Percentiles rank a stretch among this genome's conserved stretches.
Evolutionary conservation across 2,888 invertebrate genomes (phyloP).

Genomic region (Cyclophora punctaria): DNA sequence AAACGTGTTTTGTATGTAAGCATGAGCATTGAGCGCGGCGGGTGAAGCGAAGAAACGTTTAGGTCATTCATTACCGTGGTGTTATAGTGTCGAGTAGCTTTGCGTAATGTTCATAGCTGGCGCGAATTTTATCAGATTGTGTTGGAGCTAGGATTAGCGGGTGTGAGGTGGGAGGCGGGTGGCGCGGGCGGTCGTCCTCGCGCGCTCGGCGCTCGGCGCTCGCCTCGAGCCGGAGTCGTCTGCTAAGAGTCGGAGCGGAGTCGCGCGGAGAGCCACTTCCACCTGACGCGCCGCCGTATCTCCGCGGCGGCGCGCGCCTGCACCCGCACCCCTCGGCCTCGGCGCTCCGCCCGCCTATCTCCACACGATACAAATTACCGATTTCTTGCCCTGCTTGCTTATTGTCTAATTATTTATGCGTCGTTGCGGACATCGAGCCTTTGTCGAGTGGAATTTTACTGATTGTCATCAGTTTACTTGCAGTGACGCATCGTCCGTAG

Average conservation of each 20-base stretch:
- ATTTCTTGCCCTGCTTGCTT: conserved; percentile 71
- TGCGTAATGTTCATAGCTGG: conserved; percentile 73
- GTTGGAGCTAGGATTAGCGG: conserved; percentile 69
- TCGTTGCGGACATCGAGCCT: conserved; percentile 55
- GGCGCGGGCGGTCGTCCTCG: conserved; percentile 52
- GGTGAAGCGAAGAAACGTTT: conserved; percentile 38
- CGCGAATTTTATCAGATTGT: conserved; percentile 75
- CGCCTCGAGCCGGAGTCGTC: conserved; percentile 25
- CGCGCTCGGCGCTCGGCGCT: conserved; percentile 52
- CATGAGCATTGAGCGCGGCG: conserved; percentile 14
- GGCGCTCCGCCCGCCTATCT: conserved; percentile 60
- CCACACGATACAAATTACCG: conserved; percentile 69
- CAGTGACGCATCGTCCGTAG: conserved; percentile 58
- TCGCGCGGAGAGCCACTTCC: conserved; percentile 54
- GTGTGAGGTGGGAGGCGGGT: conserved; percentile 39
- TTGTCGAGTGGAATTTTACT: conserved; percentile 61
- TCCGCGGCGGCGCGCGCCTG: conserved; percentile 64
- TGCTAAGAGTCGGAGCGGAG: no score
- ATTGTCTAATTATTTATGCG: conserved; percentile 73
- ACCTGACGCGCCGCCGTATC: conserved; percentile 74
- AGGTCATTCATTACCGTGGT: conserved; percentile 67
- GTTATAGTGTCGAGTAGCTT: conserved; percentile 65
- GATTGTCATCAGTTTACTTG: conserved; percentile 33
- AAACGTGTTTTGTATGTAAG: conserved; percentile 46
- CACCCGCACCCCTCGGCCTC: conserved; percentile 42